phyloP scores from a whole-genome alignment of 2,113 vertebrate genomes.

The Aix galericulata region DNA sequence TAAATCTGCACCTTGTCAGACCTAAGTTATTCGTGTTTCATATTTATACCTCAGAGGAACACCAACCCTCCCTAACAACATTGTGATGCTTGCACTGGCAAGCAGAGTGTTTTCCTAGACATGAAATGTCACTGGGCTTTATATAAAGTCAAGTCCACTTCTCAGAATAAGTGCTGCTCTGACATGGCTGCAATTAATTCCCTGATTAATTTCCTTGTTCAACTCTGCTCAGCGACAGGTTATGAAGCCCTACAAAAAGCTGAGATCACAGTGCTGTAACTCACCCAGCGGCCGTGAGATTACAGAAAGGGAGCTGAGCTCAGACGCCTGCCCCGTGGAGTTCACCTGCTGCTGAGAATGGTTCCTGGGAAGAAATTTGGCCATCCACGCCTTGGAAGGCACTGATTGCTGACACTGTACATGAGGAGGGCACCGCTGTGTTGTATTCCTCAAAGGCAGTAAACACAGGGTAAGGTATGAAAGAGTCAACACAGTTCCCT shows the following conservation, averaged over 20 bases:
- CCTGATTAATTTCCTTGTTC: neutral
- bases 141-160: neutral
- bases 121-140: neutral
- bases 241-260: neutral
- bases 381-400: neutral
- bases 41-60: neutral
- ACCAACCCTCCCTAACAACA: neutral
- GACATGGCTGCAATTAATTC: neutral
- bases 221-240: neutral
- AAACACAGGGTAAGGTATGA: neutral
- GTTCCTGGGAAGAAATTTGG: neutral
- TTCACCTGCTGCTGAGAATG: neutral
- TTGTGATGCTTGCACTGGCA: neutral
- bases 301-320: neutral
- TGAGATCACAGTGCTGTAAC: neutral
- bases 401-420: neutral
- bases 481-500: neutral
- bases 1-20: neutral
- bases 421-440: neutral
- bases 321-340: neutral
- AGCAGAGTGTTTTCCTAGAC: neutral
- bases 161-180: neutral
- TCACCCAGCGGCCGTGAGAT: rapidly evolving
- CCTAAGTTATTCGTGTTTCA: neutral
- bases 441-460: neutral